phyloP scores from a whole-genome alignment of 2,113 vertebrate genomes.

The Plestiodon gilberti region DNA sequence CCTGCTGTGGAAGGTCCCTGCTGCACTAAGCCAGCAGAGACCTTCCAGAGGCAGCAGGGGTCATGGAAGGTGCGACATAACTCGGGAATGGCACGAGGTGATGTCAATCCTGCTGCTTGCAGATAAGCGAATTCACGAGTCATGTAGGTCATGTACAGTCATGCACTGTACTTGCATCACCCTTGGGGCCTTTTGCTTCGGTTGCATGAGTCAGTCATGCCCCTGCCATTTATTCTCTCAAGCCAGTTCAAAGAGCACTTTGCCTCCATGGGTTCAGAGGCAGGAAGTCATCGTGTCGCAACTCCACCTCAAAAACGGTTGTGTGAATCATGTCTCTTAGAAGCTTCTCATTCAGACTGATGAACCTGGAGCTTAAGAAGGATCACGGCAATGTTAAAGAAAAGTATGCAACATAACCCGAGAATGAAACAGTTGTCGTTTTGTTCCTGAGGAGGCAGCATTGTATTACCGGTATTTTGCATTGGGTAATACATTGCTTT shows the following conservation, averaged over 20 bases:
- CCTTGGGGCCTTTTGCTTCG: background rate
- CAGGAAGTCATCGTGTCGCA: too few species aligned
- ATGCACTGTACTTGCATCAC: too few species aligned
- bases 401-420: background rate
- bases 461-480: background rate
- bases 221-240: background rate
- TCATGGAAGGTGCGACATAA: too few species aligned
- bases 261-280: background rate
- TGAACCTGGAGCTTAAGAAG: background rate
- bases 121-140: too few species aligned
- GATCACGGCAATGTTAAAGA: background rate
- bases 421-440: background rate
- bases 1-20: too few species aligned
- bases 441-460: background rate
- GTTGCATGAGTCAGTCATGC: background rate
- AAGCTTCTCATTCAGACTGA: background rate
- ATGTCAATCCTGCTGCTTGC: too few species aligned
- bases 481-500: conserved; percentile 23
- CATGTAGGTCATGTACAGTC: too few species aligned
- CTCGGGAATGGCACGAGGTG: too few species aligned
- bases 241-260: background rate
- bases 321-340: background rate
- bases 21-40: too few species aligned
- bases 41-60: too few species aligned
- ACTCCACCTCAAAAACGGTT: background rate